Evolutionary conservation across 2,888 invertebrate genomes (phyloP).

Genomic region (Eudemis profundana): DNA sequence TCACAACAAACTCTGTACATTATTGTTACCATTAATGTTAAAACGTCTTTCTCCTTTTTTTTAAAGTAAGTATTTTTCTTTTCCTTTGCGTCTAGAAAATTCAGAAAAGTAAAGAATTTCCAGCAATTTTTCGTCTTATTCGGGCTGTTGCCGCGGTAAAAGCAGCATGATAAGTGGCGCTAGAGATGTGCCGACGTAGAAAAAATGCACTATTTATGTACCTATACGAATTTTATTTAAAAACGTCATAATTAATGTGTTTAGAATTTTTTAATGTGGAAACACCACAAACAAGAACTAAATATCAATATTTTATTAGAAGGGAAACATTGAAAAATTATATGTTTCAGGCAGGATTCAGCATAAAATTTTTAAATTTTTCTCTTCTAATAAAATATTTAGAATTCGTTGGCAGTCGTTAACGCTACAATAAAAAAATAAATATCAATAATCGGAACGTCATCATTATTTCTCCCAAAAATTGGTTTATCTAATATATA

Average conservation of each 20-base stretch:
- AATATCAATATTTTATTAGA: too few relatives aligned
- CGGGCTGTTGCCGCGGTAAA: conserved; percentile 51
- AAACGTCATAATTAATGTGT: neutral
- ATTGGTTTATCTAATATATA: too few relatives aligned
- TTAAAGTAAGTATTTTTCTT: neutral
- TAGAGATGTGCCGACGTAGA: conserved; percentile 33
- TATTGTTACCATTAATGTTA: neutral
- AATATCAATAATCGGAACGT: too few relatives aligned
- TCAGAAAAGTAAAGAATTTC: conserved; percentile 53
- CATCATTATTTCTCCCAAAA: too few relatives aligned
- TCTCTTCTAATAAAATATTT: too few relatives aligned
- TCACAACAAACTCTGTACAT: neutral
- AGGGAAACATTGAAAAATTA: too few relatives aligned
- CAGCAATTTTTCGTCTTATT: conserved; percentile 51
- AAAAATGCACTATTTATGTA: neutral
- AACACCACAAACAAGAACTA: too few relatives aligned
- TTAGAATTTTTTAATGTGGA: too few relatives aligned
- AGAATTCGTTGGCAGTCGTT: too few relatives aligned
- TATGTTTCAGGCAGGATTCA: too few relatives aligned
- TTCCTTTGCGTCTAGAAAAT: neutral
- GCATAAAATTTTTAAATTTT: too few relatives aligned
- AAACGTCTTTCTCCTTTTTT: neutral
- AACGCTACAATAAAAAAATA: too few relatives aligned
- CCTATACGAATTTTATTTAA: neutral
- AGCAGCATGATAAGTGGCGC: conserved; percentile 53